A percentile compares a stretch with the other conserved stretches of the same genome.
These are phyloP conservation scores for Chaetodon auriga DNA, from an alignment of 2,113 vertebrate genomes.

Conservation along the genomic window DNA sequence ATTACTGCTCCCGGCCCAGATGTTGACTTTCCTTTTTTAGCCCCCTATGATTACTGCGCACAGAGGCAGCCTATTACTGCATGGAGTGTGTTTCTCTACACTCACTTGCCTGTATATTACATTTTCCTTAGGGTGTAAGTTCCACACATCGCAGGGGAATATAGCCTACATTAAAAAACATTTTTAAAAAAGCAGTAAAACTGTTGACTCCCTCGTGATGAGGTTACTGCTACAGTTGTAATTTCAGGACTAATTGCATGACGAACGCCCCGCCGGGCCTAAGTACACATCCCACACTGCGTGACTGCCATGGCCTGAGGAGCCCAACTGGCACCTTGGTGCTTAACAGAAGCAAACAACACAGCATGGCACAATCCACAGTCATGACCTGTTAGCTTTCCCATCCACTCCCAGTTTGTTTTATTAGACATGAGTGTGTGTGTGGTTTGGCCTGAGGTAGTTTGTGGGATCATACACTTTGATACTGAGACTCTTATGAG, in stretches of 20 bases:
- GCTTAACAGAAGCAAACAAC: slow-evolving; percentile 41
- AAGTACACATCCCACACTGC: slow-evolving; percentile 31
- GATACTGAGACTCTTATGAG: slow-evolving; percentile 27
- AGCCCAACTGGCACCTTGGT: slow-evolving; percentile 35
- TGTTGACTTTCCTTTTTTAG: slow-evolving; percentile 82
- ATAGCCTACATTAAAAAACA: neutral
- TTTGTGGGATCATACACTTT: slow-evolving; percentile 22
- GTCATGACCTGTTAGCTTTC: slow-evolving; percentile 43
- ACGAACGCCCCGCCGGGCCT: slow-evolving; percentile 1
- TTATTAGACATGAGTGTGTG: slow-evolving; percentile 41
- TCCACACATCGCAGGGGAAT: slow-evolving; percentile 24
- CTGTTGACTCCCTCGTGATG: slow-evolving; percentile 19
- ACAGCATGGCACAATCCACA: slow-evolving; percentile 57
- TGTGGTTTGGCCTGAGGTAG: slow-evolving; percentile 55
- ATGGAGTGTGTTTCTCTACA: slow-evolving; percentile 34
- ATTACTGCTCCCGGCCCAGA: slow-evolving; percentile 81
- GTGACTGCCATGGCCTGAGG: slow-evolving; percentile 8
- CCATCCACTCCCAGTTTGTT: slow-evolving; percentile 39
- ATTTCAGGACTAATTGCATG: slow-evolving; percentile 49
- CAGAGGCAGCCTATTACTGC: slow-evolving; percentile 57
- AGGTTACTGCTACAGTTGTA: slow-evolving; percentile 33
- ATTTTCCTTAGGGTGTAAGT: slow-evolving; percentile 45
- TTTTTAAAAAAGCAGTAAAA: neutral
- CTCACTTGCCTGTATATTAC: slow-evolving; percentile 1
- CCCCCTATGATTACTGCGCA: slow-evolving; percentile 72